Percentiles rank a stretch among this genome's conserved stretches.
Evolutionary conservation across 1,140 invertebrate species (phyloP).

Genomic region (Apolygus lucorum): DNA sequence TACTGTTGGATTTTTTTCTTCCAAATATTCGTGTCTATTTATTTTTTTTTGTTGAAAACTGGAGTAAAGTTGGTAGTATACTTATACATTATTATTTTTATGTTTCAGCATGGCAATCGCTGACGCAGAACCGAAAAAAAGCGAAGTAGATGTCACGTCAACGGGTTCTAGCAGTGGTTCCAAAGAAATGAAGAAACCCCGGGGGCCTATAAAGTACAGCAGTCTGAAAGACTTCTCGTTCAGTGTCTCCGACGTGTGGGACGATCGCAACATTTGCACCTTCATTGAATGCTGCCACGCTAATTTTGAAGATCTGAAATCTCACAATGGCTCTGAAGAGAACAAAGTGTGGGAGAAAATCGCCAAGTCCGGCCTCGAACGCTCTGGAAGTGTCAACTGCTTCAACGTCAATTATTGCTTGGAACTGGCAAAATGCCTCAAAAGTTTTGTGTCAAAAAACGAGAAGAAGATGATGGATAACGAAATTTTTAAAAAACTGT

Average conservation of each 20-base stretch:
- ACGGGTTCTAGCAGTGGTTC: conserved; percentile 2
- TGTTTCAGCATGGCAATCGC: conserved; percentile 21
- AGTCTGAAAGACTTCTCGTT: conserved; percentile 17
- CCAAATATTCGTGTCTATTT: too few species aligned
- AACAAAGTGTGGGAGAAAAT: conserved; percentile 15
- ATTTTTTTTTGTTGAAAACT: too few species aligned
- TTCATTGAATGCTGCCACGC: conserved; percentile 11
- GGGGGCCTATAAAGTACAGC: conserved; percentile 8
- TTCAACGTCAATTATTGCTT: conserved; percentile 21
- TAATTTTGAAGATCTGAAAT: not conserved
- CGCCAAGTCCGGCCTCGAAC: not conserved
- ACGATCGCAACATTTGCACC: conserved; percentile 3
- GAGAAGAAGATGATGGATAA: conserved; percentile 14
- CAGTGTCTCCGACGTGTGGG: conserved; percentile 16
- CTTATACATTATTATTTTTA: not conserved
- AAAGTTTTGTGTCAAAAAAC: conserved; percentile 9
- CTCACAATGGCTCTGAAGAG: not conserved
- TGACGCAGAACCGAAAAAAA: conserved; percentile 19
- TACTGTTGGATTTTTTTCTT: too few species aligned
- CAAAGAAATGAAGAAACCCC: not conserved
- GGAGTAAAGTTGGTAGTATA: not conserved
- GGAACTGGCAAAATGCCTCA: conserved; percentile 13
- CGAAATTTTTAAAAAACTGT: conserved; percentile 14
- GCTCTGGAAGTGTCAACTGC: not conserved
- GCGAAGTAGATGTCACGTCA: conserved; percentile 16